A percentile compares a stretch with the other conserved stretches of the same genome.
These are phyloP conservation scores for Hemibagrus guttatus DNA, from an alignment of 2,797 vertebrate genomes.

Conservation along the genomic window DNA sequence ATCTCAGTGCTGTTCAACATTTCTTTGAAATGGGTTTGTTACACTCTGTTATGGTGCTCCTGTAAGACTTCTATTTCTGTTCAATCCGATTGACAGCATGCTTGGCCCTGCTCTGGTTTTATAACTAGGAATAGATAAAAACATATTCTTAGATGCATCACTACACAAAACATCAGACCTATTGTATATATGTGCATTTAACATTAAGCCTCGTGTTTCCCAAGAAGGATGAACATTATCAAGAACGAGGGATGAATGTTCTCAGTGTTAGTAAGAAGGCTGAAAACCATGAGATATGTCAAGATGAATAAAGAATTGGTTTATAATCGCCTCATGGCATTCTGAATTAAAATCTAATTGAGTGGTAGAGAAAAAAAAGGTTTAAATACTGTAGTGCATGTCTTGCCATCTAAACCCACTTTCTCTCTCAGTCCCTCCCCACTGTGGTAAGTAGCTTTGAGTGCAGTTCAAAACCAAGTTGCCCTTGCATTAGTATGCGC, in stretches of 20 bases:
- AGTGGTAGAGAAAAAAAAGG: neutral
- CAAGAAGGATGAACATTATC: neutral
- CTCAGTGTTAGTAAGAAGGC: neutral
- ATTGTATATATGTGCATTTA: neutral
- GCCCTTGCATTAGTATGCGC: neutral
- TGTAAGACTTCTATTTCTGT: conserved; percentile 13
- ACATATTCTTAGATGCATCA: neutral
- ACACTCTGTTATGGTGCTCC: neutral
- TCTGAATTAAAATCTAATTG: neutral
- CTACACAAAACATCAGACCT: neutral
- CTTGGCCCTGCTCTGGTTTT: neutral
- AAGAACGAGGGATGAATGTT: neutral
- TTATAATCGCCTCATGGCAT: neutral
- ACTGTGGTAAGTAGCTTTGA: neutral
- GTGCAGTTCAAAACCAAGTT: neutral
- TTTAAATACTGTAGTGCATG: neutral
- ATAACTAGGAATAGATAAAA: neutral
- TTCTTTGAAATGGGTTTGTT: conserved; percentile 4
- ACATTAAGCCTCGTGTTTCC: neutral
- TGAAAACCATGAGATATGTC: neutral
- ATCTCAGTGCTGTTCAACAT: neutral
- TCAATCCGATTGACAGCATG: neutral
- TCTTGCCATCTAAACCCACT: neutral
- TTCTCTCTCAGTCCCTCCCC: neutral
- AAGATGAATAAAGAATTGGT: neutral